Evolutionary conservation across 1,140 invertebrate genomes (phyloP).

Genomic region (Drosophila leontia): DNA sequence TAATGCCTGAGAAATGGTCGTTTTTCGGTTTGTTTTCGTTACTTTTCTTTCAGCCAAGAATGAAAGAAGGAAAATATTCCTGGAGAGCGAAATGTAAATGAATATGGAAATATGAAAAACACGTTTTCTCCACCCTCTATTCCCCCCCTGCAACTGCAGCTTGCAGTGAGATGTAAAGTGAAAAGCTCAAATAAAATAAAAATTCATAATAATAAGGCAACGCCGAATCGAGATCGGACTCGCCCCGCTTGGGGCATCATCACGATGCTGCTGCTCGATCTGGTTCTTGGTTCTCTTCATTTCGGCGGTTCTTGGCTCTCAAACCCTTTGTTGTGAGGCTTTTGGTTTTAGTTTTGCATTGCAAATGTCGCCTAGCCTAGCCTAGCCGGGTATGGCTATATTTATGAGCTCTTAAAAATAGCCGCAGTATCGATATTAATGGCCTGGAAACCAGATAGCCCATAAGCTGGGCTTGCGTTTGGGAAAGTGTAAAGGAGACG

Average conservation of each 20-base stretch:
- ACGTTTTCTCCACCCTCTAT: constrained; percentile 43
- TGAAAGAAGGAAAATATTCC: constrained; percentile 43
- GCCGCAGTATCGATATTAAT: constrained; percentile 41
- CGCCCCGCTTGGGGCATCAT: constrained; percentile 21
- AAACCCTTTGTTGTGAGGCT: constrained; percentile 32
- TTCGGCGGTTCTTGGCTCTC: constrained; percentile 20
- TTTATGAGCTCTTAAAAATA: constrained; percentile 70
- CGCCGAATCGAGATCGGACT: constrained; percentile 10
- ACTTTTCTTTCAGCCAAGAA: neutral
- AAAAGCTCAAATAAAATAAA: constrained; percentile 65
- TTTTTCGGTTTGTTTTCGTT: constrained; percentile 26
- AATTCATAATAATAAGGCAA: constrained; percentile 59
- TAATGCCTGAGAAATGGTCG: constrained; percentile 50
- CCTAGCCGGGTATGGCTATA: constrained; percentile 31
- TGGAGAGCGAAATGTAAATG: constrained; percentile 62
- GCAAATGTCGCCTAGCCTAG: constrained; percentile 40
- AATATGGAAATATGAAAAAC: constrained; percentile 77
- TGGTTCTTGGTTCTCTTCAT: neutral
- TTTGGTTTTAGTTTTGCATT: constrained; percentile 46
- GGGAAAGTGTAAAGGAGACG: constrained; percentile 61
- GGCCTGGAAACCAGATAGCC: constrained; percentile 56
- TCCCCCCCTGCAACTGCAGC: neutral
- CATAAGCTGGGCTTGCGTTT: constrained; percentile 22
- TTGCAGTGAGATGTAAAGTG: constrained; percentile 56
- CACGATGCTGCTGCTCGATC: constrained; percentile 26